Base-by-base conservation (phyloP, 1,140 invertebrate species). In the Diorhabda carinulata region DNA sequence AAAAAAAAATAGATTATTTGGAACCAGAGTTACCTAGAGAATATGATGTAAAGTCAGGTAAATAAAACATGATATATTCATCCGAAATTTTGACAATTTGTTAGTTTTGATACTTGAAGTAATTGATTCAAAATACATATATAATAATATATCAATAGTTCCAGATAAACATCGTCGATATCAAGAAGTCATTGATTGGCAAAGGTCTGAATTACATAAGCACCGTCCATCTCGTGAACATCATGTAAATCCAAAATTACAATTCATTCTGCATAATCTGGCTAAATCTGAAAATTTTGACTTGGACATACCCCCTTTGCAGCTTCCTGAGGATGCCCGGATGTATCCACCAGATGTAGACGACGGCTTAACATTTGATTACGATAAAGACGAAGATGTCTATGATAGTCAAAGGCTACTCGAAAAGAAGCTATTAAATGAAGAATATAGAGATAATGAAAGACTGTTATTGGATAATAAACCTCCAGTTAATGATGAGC, bases 261-360 rank as follows among this genome's bases (percentile, higher is more conserved):
- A 62, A 43, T 62, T 9, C 25, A 8, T 43, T n/a, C n/a, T 62
- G 41, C 10, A 43, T 7, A 62, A 52, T 8, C 47, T 52, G 2
- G 4, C 47, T 3, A 52, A 52, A n/a, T 8, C 6, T 52, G 47
- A 52, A 52, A 52, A 62, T 10, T 62, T 43, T 41, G 52, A 57
- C 43, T 57, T 65, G n/a, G 52, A 10, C 10, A n/a, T 57, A 4
- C 45, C 68, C 4, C 10, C n/a, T 7, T 41, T 58, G 25, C 45
- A 67, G 7, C n/a, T 25, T 43, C 64, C 75, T 40, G 75, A 74
- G n/a, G 73, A 75, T 42, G 72, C 68, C 3, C 64, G 75, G 52
- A 70, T 73, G 57, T 75, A 75, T 67, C 74, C 73, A 4, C 68
- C 69, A 8, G 75, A 75, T 44, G 70, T 72, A 6, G 75, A 77